These are phyloP conservation scores for Erebia epiphron DNA, from an alignment of 2,888 invertebrate genomes.

Conservation along the genomic window DNA sequence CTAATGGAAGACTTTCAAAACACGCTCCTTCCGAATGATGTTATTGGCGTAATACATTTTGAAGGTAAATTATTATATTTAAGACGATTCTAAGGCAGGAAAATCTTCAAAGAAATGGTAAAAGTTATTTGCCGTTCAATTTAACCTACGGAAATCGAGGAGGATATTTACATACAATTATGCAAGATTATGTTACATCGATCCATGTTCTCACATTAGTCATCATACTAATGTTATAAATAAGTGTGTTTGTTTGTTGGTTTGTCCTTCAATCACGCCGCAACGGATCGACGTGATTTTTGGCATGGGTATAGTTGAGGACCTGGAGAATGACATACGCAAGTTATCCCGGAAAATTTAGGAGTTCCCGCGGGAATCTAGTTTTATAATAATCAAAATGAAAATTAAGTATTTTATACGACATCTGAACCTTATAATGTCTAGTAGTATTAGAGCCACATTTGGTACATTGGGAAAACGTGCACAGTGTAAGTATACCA, in stretches of 20 bases:
- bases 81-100: neutral
- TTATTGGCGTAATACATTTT: neutral
- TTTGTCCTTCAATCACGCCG: too few species aligned
- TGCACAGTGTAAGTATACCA: neutral
- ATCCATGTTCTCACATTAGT: neutral
- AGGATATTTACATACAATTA: neutral
- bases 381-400: too few species aligned
- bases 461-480: neutral
- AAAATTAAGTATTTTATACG: too few species aligned
- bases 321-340: too few species aligned
- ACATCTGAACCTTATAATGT: too few species aligned
- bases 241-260: too few species aligned
- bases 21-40: neutral
- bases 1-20: neutral
- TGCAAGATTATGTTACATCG: neutral
- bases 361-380: too few species aligned
- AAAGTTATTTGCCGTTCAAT: conserved; percentile 4
- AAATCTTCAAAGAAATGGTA: neutral
- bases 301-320: too few species aligned
- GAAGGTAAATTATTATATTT: neutral
- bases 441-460: too few species aligned
- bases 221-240: neutral
- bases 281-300: too few species aligned
- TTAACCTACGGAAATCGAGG: neutral
- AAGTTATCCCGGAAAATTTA: too few species aligned